phyloP scores from a whole-genome alignment of 2,888 invertebrate species.

The Empis livida region DNA sequence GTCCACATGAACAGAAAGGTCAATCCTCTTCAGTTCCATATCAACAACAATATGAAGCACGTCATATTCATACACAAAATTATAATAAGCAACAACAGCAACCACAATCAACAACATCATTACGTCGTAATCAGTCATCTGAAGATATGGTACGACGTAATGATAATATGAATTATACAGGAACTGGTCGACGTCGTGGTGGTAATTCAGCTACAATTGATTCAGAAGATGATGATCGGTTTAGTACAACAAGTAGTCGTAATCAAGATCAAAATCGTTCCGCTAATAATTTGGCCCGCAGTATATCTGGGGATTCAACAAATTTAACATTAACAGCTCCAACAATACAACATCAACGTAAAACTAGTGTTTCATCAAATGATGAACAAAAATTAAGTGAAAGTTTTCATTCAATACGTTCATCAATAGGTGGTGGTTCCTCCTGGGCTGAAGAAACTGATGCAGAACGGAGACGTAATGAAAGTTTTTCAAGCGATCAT shows the following conservation, averaged over 20 bases:
- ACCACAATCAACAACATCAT: slow-evolving; percentile 6
- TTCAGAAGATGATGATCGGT: slow-evolving; percentile 20
- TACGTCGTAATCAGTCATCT: slow-evolving; percentile 13
- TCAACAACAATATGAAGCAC: slow-evolving; percentile 22
- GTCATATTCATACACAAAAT: slow-evolving; percentile 17
- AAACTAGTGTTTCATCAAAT: slow-evolving; percentile 33
- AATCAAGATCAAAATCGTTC: slow-evolving; percentile 9
- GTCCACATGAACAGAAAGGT: not conserved
- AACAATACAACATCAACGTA: slow-evolving; percentile 21
- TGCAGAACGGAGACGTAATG: slow-evolving; percentile 28
- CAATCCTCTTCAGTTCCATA: not conserved
- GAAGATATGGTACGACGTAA: slow-evolving; percentile 12
- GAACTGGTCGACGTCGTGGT: slow-evolving; percentile 9
- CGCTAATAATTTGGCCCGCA: slow-evolving; percentile 17
- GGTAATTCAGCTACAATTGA: slow-evolving; percentile 12
- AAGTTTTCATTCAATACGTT: slow-evolving; percentile 13
- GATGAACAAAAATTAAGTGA: slow-evolving; percentile 23
- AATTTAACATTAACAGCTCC: too few species aligned
- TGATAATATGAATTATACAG: not conserved
- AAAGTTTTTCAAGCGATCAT: slow-evolving; percentile 30
- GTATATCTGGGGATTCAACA: slow-evolving; percentile 36
- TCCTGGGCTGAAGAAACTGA: slow-evolving; percentile 41
- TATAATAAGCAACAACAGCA: slow-evolving; percentile 13
- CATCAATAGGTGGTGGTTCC: slow-evolving; percentile 14
- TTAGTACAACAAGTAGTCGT: slow-evolving; percentile 12